Conservation (phyloP, 2,113 vertebrate genomes). For the Xenopus borealis region DNA sequence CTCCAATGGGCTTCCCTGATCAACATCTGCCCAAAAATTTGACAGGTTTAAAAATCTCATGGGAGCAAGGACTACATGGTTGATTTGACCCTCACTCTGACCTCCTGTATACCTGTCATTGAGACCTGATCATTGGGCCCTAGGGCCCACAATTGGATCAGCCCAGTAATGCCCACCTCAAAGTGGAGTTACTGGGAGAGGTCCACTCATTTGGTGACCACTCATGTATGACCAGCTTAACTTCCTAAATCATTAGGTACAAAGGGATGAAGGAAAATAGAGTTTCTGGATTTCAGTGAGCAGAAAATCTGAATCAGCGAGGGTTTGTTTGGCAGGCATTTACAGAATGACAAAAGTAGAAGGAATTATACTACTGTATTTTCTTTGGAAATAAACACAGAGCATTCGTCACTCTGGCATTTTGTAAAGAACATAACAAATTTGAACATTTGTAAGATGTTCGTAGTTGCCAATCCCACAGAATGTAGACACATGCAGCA, state of each 20-base stretch:
- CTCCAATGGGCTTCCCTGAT: no score
- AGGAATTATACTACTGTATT: conserved; percentile 44
- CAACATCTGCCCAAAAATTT: no score
- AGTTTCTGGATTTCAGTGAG: conserved; percentile 9
- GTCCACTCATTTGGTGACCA: no score
- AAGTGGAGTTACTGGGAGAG: no score
- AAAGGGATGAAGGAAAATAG: neutral
- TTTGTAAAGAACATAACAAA: conserved; percentile 27
- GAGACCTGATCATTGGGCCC: no score
- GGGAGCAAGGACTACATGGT: no score
- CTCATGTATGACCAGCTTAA: no score
- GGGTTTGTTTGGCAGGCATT: conserved; percentile 28
- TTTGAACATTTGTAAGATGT: conserved; percentile 33
- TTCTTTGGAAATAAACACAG: conserved; percentile 43
- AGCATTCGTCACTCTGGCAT: conserved; percentile 38
- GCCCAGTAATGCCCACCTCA: no score
- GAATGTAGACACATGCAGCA: conserved; percentile 25
- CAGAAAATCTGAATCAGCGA: conserved; percentile 26
- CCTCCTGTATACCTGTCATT: no score
- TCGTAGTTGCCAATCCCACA: conserved; percentile 22
- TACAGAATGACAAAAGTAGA: conserved; percentile 27
- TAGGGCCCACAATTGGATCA: no score
- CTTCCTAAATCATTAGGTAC: neutral
- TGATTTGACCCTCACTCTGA: no score
- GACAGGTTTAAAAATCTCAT: no score